These are phyloP conservation scores for Cynaeus angustus DNA, from an alignment of 2,888 invertebrate species.

Conservation along the genomic window DNA sequence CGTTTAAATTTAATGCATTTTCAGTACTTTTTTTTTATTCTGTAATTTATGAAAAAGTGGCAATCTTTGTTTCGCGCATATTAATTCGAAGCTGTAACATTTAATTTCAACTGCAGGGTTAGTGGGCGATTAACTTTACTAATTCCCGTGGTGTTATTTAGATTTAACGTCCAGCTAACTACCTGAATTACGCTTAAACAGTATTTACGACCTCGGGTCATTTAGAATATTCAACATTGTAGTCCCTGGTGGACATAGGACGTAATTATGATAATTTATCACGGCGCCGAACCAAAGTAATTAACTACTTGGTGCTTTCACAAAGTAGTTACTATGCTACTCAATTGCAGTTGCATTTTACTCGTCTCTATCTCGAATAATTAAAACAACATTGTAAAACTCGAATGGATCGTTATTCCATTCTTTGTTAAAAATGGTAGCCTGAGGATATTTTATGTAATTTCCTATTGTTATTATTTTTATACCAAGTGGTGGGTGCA, in stretches of 20 bases:
- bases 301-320: conserved; percentile 46
- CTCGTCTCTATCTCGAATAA: conserved; percentile 27
- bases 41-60: no score
- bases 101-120: no score
- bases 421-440: conserved; percentile 8
- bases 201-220: conserved; percentile 10
- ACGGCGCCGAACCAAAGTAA: conserved; percentile 47
- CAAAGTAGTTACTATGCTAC: conserved; percentile 28
- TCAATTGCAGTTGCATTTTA: conserved; percentile 31
- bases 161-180: background rate
- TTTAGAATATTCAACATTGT: conserved; percentile 41
- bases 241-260: conserved; percentile 27
- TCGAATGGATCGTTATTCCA: conserved; percentile 28
- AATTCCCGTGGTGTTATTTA: background rate
- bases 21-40: no score
- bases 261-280: conserved; percentile 43
- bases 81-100: no score
- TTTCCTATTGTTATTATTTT: conserved; percentile 12
- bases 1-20: no score
- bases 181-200: conserved; percentile 34
- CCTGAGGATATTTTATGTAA: conserved; percentile 14
- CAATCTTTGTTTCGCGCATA: no score
- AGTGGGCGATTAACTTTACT: no score
- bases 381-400: conserved; percentile 16
- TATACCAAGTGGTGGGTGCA: conserved; percentile 5